Base-by-base conservation (phyloP, 2,888 invertebrate species). In the Hecatera dysodea region DNA sequence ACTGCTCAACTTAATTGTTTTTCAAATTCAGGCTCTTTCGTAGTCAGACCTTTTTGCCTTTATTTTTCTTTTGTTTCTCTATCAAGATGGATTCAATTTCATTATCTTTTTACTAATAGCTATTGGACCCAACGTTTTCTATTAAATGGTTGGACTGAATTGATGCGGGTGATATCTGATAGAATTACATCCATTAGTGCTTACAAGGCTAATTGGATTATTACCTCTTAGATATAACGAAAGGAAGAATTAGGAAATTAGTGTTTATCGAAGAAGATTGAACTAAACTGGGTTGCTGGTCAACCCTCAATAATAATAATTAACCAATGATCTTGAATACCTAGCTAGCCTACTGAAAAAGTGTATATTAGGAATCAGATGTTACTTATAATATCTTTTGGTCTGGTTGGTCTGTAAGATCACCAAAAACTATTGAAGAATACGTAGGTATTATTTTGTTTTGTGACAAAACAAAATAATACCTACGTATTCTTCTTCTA, bases 1-100 rank as follows among this genome's bases (percentile, higher is more conserved):
- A 63, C 33, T 65, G 78, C 29, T 72, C 55, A 52, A 53, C 29
- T 67, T 67, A 82, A 78, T 78, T 78, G 82, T 78, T 78, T 77
- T 64, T 72, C 63, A 66, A 66, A 60, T 62, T 52, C 59, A 78
- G 46, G 15, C n/a, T 52, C 6, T 52, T 72, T 78, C 42, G 6
- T 19, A 48, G 19, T 17, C 42, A 79, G 36, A 22, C 46, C 27
- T 48, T 39, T 78, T 61, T 39, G 29, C 24, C 56, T 29, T 57
- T 33, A 64, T 52, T 65, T 53, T 53, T 81, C 61, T 68, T 76
- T 72, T 57, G 60, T 72, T 67, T 72, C 52, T 44, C 36, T 56
- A 50, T 66, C 39, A 55, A 65, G 67, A 60, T 67, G 50, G 48
- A 50, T 61, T 72, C 57, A 42, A 62, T 79, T 67, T 72, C 61